Base-by-base conservation (phyloP, 2,888 invertebrate genomes). In the Orchestes rusci region DNA sequence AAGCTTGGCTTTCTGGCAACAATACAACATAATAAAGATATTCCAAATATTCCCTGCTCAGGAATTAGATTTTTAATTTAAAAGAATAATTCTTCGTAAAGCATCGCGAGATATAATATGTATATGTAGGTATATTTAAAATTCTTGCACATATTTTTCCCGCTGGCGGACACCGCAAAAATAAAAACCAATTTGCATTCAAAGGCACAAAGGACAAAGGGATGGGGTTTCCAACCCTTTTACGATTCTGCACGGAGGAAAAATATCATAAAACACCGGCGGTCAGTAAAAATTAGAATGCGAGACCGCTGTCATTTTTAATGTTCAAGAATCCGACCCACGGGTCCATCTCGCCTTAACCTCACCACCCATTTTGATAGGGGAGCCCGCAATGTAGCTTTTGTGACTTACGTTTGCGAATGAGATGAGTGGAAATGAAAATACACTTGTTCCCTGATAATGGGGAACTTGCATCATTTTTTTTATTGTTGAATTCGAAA, bases 171-270 rank as follows among this genome's bases (percentile, higher is more conserved):
- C n/a, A n/a, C n/a, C 49, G 45, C 49, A 49, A 45, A 49, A 49
- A 45, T 49, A 49, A 49, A 49, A 49, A 49, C 45, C 41, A 44
- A 49, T 49, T 45, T 49, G 49, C 49, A 49, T 49, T 49, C 49
- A 48, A 48, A 48, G 48, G 48, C 44, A 48, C 44, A 48, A 39
- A 44, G 48, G 44, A 44, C 48, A 48, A 48, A 39, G 44, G 40
- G 44, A 48, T 40, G 48, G 44, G 43, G 48, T 47, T 43, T 43
- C 34, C 43, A 43, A 47, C 47, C 47, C 47, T 43, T 47, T 39
- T 39, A 43, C 46, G 42, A 39, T 40, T 40, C 41, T 33, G 45
- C 42, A 41, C 37, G 39, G 37, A 46, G 42, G 46, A 46, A 46
- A 42, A 46, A 46, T 46, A 46, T 46, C 46, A 46, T 46, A 46